phyloP scores from a whole-genome alignment of 2,888 invertebrate genomes.

The Cepaea hortensis region DNA sequence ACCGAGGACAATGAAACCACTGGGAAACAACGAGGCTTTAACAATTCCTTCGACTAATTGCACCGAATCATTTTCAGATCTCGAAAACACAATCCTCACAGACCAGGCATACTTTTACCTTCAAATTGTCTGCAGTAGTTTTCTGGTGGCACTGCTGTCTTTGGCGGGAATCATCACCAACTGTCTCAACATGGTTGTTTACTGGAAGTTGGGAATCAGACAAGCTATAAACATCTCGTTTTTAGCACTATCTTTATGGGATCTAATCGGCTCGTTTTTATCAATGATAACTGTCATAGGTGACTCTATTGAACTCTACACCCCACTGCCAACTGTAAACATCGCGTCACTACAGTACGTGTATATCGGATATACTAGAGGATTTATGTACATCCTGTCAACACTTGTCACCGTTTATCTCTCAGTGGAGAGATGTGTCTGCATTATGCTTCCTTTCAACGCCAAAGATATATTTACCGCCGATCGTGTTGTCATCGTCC shows the following conservation, averaged over 20 bases:
- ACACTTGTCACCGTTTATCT: constrained; percentile 19
- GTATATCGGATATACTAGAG: constrained; percentile 28
- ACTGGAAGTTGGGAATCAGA: not conserved
- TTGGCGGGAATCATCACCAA: not conserved
- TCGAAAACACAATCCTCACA: too few species aligned
- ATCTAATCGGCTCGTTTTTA: not conserved
- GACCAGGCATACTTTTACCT: too few species aligned
- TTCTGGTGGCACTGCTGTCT: not conserved
- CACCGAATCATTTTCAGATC: too few species aligned
- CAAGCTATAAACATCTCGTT: not conserved
- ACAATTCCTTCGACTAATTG: too few species aligned
- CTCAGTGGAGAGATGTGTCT: constrained; percentile 11
- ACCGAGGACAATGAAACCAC: too few species aligned
- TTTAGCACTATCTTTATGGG: not conserved
- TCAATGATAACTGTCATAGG: not conserved
- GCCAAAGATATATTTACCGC: constrained; percentile 1
- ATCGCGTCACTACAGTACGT: constrained; percentile 2
- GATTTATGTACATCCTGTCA: not conserved
- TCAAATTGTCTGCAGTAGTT: too few species aligned
- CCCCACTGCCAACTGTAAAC: not conserved
- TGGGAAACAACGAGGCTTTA: too few species aligned
- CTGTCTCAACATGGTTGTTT: not conserved
- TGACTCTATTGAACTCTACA: not conserved
- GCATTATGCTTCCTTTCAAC: constrained; percentile 12
- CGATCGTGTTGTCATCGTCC: not conserved